A percentile compares a stretch with the other conserved stretches of the same genome.
Evolutionary conservation across 2,888 invertebrate genomes (phyloP).

Genomic region (Sesia bembeciformis): DNA sequence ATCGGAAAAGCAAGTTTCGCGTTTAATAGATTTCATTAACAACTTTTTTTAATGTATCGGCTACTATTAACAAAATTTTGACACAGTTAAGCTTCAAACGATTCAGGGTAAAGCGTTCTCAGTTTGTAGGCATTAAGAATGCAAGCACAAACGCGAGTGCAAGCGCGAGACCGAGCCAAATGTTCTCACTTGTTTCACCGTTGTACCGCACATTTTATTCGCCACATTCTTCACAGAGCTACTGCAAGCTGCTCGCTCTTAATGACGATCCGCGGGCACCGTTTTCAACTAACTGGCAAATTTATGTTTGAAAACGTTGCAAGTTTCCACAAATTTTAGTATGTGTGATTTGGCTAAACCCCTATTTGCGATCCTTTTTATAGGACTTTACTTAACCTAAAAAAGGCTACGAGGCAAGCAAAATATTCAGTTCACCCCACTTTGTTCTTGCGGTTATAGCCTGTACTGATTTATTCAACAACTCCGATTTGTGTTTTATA

Average conservation of each 20-base stretch:
- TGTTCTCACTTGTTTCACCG: conserved; percentile 14
- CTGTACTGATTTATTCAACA: conserved; percentile 13
- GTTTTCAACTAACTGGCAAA: conserved; percentile 11
- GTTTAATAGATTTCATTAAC: too few species aligned
- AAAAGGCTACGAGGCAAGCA: not conserved
- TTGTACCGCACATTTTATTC: conserved; percentile 14
- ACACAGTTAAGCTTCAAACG: too few species aligned
- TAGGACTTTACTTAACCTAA: too few species aligned
- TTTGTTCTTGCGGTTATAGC: conserved; percentile 2
- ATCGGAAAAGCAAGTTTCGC: too few species aligned
- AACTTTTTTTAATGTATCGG: too few species aligned
- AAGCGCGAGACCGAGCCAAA: conserved; percentile 16
- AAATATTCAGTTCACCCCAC: not conserved
- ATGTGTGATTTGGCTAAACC: not conserved
- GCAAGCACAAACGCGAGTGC: conserved; percentile 7
- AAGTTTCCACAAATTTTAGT: conserved; percentile 5
- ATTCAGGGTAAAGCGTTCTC: too few species aligned
- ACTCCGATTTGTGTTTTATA: conserved; percentile 14
- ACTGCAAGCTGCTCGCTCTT: conserved; percentile 8
- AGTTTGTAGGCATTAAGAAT: conserved; percentile 14
- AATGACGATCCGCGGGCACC: conserved; percentile 14
- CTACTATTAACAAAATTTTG: too few species aligned
- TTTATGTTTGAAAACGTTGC: conserved; percentile 10
- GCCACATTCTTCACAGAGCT: conserved; percentile 13
- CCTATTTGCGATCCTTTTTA: too few species aligned